phyloP scores from a whole-genome alignment of 2,113 vertebrate species.

The Nettapus auritus region DNA sequence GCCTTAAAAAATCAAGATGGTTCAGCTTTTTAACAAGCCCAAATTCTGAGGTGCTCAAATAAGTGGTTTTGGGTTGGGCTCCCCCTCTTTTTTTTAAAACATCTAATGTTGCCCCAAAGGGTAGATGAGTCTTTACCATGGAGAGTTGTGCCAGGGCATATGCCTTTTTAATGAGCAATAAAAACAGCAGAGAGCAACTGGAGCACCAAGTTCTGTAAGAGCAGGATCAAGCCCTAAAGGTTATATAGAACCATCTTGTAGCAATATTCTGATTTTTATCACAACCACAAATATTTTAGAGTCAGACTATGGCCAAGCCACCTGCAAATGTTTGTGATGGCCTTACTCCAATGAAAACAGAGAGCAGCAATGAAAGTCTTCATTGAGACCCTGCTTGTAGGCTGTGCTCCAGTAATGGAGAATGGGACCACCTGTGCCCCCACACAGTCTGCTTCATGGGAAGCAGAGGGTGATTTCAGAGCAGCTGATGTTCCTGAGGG shows the following conservation, averaged over 20 bases:
- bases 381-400: slow-evolving; percentile 74
- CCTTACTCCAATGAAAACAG: slow-evolving; percentile 82
- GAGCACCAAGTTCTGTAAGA: slow-evolving; percentile 40
- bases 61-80: neutral
- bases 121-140: slow-evolving; percentile 70
- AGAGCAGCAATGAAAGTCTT: slow-evolving; percentile 85
- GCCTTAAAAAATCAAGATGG: neutral
- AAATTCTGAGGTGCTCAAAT: neutral
- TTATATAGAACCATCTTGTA: slow-evolving; percentile 83
- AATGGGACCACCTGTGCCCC: slow-evolving; percentile 80
- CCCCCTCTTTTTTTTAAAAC: neutral
- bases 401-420: slow-evolving; percentile 70
- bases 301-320: slow-evolving; percentile 87
- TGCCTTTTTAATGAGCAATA: slow-evolving; percentile 76
- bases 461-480: slow-evolving; percentile 47
- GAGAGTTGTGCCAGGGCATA: slow-evolving; percentile 70
- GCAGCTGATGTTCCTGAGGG: slow-evolving; percentile 52
- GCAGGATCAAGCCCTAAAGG: slow-evolving; percentile 62
- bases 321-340: slow-evolving; percentile 88
- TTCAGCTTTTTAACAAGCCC: neutral
- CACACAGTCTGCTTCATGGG: slow-evolving; percentile 48
- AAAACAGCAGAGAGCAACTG: slow-evolving; percentile 67
- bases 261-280: slow-evolving; percentile 89
- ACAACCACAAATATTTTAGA: slow-evolving; percentile 87
- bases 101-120: slow-evolving; percentile 66